Base-by-base conservation (phyloP, 1,140 invertebrate genomes). In the Drosophila fuyamai region DNA sequence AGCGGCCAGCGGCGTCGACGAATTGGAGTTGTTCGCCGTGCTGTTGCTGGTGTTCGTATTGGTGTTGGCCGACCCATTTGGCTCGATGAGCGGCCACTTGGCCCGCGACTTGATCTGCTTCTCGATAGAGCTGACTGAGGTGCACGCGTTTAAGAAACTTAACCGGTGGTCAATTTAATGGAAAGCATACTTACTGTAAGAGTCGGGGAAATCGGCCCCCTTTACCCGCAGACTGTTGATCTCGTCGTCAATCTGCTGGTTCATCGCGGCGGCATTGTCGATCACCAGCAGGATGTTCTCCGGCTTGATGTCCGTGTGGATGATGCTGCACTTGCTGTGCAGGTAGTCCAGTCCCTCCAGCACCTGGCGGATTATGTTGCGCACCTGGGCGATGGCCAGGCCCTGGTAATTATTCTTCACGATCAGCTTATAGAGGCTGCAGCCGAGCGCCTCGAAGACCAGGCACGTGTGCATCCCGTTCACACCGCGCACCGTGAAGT, bases 241-340 rank as follows among this genome's bases (percentile, higher is more conserved):
- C 97, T 96, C 93, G 96, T 97, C 55, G 97, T 98, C 65, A 96
- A 98, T 81, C 97, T 98, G 92, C 96, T 98, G 85, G 98, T 96
- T 81, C 97, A 93, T 65, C 95, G 97, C 68, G 95, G 96, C 66
- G 96, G 97, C 81, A 98, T 94, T 93, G 96, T 97, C 81, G 96
- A 92, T 76, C 93, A 97, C 98, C 74, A 99, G 94, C 40, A 99
- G 94, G 54, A 99, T 98, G 94, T 99, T 99, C 94, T 99, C 99
- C 56, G 99, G 99, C 93, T 99, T 99, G 79, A 99, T 99, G 92
- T 99, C 99, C 35, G 99, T 99, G 93, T 99, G 99, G 93, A 99
- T 99, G 78, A 99, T 99, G 93, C 95, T 95, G 95, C 99, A 99
- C 94, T 99, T 99, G 71, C 96, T 95, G 93, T 99, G 99, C 65